Base-by-base conservation (phyloP, 1,140 invertebrate species). In the Euschistus heros region DNA sequence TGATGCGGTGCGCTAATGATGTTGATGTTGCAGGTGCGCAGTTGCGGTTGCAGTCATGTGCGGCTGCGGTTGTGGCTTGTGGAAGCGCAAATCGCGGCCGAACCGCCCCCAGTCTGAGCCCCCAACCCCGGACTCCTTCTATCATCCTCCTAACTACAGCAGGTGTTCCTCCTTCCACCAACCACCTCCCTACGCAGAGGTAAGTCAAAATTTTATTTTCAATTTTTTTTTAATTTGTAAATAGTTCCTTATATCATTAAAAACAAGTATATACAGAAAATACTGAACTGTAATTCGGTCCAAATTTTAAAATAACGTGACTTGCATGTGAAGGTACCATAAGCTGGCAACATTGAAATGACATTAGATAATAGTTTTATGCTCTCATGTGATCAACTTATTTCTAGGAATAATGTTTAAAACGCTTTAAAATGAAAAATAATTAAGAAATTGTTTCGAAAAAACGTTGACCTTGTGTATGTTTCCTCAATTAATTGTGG, bases 141-240 rank as follows among this genome's bases (percentile, higher is more conserved):
- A 86, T 75, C 83, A 84, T 0, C 87, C 87, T 15, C 87, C 87
- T 1, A 84, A 86, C 69, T 89, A 89, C 71, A 87, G 85, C 69
- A 80, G 86, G 70, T 89, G 87, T 72, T 85, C 84, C 63, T 89
- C 86, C 52, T 86, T 89, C 70, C 84, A 87, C 69, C 86, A 87
- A 0, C 83, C 88, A 42, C 82, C 83, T 64, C 88, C 88, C 0
- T 92, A 92, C 75, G 85, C 85, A 65, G 89, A 91, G 82, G 89
- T 89, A 75, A 73, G 22, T 52, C 46, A 27, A 47, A 30, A 30
- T 7, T 30, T 30, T 7, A 30, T 7, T n/a, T n/a, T n/a, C n/a
- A n/a, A n/a, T n/a, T n/a, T n/a, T n/a, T n/a, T n/a, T n/a, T n/a
- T 27, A 24, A 20, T 26, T 42, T 7, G 18, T 55, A 13, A 13